A percentile compares a stretch with the other conserved stretches of the same genome.
These are phyloP conservation scores for Brachionus plicatilis DNA, from an alignment of 1,140 invertebrate genomes.

Conservation along the genomic window DNA sequence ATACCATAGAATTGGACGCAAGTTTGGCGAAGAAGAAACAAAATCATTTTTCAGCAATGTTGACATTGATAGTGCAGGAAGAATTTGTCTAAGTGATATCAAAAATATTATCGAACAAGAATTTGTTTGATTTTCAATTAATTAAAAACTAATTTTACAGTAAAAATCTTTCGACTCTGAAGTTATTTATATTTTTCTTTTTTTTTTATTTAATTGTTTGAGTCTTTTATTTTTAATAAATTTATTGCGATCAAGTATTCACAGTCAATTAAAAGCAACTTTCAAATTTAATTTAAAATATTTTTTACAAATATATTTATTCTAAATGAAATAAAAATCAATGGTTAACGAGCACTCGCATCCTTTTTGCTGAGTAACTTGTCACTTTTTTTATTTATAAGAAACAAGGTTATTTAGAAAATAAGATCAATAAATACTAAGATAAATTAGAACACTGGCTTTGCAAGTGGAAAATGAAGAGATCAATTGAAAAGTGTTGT, in stretches of 20 bases:
- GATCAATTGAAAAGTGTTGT: too few relatives aligned
- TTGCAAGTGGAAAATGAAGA: too few relatives aligned
- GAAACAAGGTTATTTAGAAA: too few relatives aligned
- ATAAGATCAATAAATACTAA: too few relatives aligned
- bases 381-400: too few relatives aligned
- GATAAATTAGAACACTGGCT: too few relatives aligned
- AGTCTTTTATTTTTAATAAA: not conserved
- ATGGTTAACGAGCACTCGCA: too few relatives aligned
- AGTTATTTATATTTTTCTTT: not conserved
- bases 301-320: too few relatives aligned
- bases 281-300: too few relatives aligned
- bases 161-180: not conserved
- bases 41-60: constrained; percentile 11
- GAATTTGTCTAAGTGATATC: not conserved
- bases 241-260: not conserved
- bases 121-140: not conserved
- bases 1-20: not conserved
- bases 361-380: too few relatives aligned
- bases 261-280: too few relatives aligned
- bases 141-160: not conserved
- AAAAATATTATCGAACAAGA: constrained; percentile 4
- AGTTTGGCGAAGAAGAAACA: constrained; percentile 8
- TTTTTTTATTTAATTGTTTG: not conserved
- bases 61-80: not conserved
- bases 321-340: too few relatives aligned